Percentiles rank a stretch among this genome's conserved stretches.
Conservation (phyloP, 2,113 vertebrate species). For the Larimichthys crocea region DNA sequence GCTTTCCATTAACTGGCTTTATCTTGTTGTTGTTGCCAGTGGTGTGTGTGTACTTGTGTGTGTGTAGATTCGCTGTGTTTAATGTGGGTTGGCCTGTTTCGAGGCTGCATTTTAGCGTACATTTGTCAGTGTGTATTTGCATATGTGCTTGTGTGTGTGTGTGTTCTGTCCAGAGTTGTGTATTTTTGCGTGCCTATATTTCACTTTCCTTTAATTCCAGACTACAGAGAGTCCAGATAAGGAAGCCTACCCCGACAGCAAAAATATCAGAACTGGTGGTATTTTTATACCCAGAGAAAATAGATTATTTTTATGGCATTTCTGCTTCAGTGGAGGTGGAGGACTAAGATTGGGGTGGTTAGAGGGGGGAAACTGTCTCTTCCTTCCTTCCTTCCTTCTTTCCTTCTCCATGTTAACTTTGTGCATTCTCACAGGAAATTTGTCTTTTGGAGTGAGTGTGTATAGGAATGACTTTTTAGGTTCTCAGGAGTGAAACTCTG, state of each 20-base stretch:
- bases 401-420: too few relatives aligned
- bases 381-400: neutral
- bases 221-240: constrained; percentile 24
- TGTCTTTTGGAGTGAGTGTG: too few relatives aligned
- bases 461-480: too few relatives aligned
- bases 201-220: constrained; percentile 32
- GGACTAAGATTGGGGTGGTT: neutral
- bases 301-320: constrained; percentile 24
- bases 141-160: neutral
- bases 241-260: constrained; percentile 23
- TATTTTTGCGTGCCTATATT: constrained; percentile 17
- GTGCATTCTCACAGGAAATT: too few relatives aligned
- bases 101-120: neutral
- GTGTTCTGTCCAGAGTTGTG: constrained; percentile 1
- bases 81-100: neutral
- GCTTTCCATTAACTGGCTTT: constrained; percentile 27
- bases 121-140: neutral
- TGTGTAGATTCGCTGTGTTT: neutral
- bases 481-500: too few relatives aligned
- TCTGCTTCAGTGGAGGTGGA: constrained; percentile 14
- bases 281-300: constrained; percentile 43
- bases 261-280: constrained; percentile 20
- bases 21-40: constrained; percentile 3
- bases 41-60: neutral
- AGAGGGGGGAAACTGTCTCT: neutral